phyloP scores from a whole-genome alignment of 2,888 invertebrate genomes.

The Oxystoma pomonae region DNA sequence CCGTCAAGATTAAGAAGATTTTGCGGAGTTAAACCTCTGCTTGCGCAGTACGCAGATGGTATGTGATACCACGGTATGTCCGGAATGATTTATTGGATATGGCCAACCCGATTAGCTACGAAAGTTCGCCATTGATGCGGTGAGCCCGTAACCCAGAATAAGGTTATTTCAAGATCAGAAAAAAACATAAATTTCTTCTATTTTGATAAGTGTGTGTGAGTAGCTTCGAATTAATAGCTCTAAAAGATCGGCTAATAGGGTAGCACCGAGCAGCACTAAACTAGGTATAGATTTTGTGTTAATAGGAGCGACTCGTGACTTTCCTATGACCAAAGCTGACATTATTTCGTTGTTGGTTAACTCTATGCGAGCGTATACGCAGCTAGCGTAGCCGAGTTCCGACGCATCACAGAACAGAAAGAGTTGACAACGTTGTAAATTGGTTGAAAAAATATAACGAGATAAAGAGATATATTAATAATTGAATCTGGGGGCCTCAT shows the following conservation, averaged over 20 bases:
- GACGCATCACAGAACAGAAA: conserved; percentile 20
- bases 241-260: conserved; percentile 11
- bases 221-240: conserved; percentile 1
- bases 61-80: not conserved
- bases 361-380: conserved; percentile 11
- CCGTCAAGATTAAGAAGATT: not conserved
- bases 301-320: conserved; percentile 17
- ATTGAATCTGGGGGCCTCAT: conserved; percentile 9
- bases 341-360: not conserved
- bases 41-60: not conserved
- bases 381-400: conserved; percentile 14
- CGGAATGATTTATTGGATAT: too few relatives aligned
- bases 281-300: conserved; percentile 14
- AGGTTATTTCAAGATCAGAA: too few relatives aligned
- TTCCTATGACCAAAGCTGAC: conserved; percentile 10
- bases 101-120: not conserved
- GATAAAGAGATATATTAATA: conserved; percentile 4
- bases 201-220: not conserved
- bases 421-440: conserved; percentile 2
- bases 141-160: not conserved
- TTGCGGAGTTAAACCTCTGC: not conserved
- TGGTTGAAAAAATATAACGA: conserved; percentile 8
- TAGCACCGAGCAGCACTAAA: conserved; percentile 18
- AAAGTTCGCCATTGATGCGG: not conserved
- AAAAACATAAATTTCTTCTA: conserved; percentile 5